Conservation (phyloP, 2,797 vertebrate genomes). For the Taeniopygia guttata region DNA sequence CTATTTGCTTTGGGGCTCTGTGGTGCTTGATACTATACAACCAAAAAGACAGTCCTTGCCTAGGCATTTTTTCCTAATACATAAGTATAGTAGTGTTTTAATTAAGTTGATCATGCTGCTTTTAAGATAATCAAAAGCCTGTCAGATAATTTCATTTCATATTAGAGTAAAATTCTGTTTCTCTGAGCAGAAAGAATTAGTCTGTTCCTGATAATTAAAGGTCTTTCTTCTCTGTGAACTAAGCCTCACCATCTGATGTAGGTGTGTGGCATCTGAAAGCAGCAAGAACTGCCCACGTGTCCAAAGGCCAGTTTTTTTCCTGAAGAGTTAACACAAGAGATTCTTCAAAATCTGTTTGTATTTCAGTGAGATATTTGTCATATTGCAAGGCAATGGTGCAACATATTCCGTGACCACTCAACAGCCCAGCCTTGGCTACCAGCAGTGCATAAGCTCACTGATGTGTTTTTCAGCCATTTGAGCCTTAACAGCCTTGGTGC, state of each 20-base stretch:
- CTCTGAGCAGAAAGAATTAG: neutral
- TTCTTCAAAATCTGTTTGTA: neutral
- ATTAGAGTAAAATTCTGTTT: neutral
- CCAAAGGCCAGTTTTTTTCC: neutral
- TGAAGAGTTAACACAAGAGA: neutral
- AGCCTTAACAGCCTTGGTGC: neutral
- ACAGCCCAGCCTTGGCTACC: neutral
- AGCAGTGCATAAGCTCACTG: neutral
- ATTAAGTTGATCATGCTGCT: neutral
- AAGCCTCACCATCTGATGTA: neutral
- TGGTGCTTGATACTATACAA: neutral
- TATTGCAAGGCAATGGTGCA: neutral
- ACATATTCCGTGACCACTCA: fast-evolving
- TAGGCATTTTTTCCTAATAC: neutral
- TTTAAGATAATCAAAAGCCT: neutral
- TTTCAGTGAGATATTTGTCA: neutral
- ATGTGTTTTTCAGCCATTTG: neutral
- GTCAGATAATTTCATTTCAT: neutral
- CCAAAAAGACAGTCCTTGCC: neutral
- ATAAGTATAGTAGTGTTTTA: neutral
- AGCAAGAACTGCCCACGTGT: neutral
- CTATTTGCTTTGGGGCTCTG: neutral
- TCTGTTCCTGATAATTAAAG: neutral
- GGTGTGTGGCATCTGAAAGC: neutral
- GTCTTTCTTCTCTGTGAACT: neutral